A percentile compares a stretch with the other conserved stretches of the same genome.
Conservation (phyloP, 2,797 vertebrate species). For the Hippoglossus hippoglossus region DNA sequence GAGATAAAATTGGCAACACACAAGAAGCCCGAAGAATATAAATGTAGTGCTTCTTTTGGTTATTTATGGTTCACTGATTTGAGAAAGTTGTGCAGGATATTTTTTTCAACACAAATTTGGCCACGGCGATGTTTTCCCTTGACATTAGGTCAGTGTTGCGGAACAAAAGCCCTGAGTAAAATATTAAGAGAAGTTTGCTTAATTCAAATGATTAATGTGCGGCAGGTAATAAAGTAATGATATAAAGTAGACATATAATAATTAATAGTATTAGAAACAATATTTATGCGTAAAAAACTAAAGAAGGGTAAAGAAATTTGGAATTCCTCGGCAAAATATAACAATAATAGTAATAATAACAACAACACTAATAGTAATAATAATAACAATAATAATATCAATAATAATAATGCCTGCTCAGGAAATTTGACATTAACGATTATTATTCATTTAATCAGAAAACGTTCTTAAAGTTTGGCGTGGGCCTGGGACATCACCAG, state of each 20-base stretch:
- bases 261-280: too few species aligned
- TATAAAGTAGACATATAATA: too few species aligned
- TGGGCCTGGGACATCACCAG: too few species aligned
- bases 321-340: background rate
- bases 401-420: too few species aligned
- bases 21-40: conserved; percentile 3
- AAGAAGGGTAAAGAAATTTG: background rate
- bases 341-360: background rate
- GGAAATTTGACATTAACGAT: background rate
- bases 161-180: background rate
- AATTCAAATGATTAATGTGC: background rate
- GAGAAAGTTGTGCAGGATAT: conserved; percentile 6
- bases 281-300: background rate
- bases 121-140: conserved; percentile 9
- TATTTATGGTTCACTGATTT: conserved; percentile 25
- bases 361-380: background rate
- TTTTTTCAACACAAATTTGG: conserved; percentile 14
- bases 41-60: conserved; percentile 6
- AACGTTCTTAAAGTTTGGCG: background rate
- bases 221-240: background rate
- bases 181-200: background rate
- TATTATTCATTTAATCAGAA: background rate
- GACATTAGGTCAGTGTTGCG: conserved; percentile 10
- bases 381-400: too few species aligned
- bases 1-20: conserved; percentile 30